Base-by-base conservation (phyloP, 2,888 invertebrate genomes). In the Capitulum mitella region DNA sequence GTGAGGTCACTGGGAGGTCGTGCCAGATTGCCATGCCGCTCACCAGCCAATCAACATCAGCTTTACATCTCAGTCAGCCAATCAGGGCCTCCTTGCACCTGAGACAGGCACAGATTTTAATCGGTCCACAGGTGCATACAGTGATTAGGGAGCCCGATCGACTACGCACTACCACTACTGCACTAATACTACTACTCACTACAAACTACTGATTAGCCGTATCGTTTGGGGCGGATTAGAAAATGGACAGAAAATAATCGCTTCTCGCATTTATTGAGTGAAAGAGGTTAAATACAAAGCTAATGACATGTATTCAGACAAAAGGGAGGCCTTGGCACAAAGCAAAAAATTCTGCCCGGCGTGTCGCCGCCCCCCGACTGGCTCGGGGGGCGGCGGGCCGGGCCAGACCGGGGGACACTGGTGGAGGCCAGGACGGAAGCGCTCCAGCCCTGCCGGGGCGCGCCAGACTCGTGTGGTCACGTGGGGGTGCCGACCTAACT, bases 1-100 rank as follows among this genome's bases (percentile, higher is more conserved):
- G 70, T 70, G 70, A 37, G 81, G 81, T 81, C 81, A 81, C 81
- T 81, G 80, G 81, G 81, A 81, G 81, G 81, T 76, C 48, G 79
- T 78, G 80, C 79, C 80, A 80, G 80, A 78, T 79, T 81, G 81
- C 79, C 77, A 79, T 80, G 79, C 78, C 78, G 81, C 81, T 79
- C 81, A 79, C 81, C 81, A 81, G 80, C 80, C 80, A 81, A 79
- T 79, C 70, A 70, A 70, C 70, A 70, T 40, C 70, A 70, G 70
- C 70, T 70, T 70, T 70, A 70, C 40, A 70, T 70, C 70, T 64
- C 40, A 70, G 70, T 70, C 70, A 70, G 70, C 70, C 70, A 70
- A 70, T 70, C 70, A 64, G 37, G 70, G 70, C 37, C 70, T 26
- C 26, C 70, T 26, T 14, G 40, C 37, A 70, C 70, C 70, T 70